Base-by-base conservation (phyloP, 2,113 vertebrate genomes). In the Trinectes maculatus region DNA sequence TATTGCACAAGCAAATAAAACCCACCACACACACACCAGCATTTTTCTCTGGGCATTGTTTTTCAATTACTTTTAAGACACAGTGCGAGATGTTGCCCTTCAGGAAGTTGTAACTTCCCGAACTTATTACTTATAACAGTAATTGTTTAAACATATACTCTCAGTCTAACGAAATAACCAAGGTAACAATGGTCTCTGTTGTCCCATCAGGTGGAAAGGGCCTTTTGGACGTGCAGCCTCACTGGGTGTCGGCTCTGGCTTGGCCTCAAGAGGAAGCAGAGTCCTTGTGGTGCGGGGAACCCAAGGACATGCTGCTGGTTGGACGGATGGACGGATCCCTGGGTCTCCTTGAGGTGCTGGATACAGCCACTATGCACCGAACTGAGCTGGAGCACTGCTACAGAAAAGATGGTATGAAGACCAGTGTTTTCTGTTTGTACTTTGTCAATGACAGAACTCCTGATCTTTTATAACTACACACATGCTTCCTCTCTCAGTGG, bases 241-340 rank as follows among this genome's bases (percentile, higher is more conserved):
- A 98, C 61, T 99, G 96, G 96, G 96, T 99, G 1, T 98, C 98
- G 21, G 94, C 96, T 6, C 77, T 99, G 34, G 88, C 95, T 1
- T 99, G 96, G 96, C 94, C 98, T 0, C 93, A 96, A 72, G 93
- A 96, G 60, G 93, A 94, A 54, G 91, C 94, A 1, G 74, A 91
- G 69, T 83, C 92, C 36, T 31, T 93, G 31, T 96, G 96, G 96
- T 89, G 93, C 2, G 94, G 93, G 11, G 96, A 98, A 15, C 89
- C 93, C 67, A 92, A 93, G 24, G 98, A 99, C 69, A 78, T 94
- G n/a, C 70, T 99, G 60, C 77, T 99, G 80, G 95, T 99, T 63
- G 98, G 97, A 5, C 95, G 98, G 9, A 95, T 98, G 94, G 96
- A 99, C 26, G 97, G 97, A 1, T 95, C 96, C 9, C 89, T 99